A percentile compares a stretch with the other conserved stretches of the same genome.
phyloP scores from a whole-genome alignment of 2,113 vertebrate species.

The Poecile atricapillus region DNA sequence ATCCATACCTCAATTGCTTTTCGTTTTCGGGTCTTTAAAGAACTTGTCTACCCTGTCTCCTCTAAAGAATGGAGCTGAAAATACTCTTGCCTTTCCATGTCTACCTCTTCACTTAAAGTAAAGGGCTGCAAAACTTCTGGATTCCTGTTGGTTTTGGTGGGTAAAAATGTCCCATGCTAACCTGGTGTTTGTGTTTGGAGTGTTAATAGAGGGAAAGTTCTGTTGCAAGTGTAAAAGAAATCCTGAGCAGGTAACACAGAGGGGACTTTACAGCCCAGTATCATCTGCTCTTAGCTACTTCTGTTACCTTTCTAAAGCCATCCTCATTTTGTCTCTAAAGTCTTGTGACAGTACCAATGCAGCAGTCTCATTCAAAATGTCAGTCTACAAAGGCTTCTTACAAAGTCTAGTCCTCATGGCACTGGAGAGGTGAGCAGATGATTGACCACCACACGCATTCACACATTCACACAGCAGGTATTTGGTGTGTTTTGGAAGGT shows the following conservation, averaged over 20 bases:
- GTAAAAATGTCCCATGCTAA: background rate
- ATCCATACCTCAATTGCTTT: background rate
- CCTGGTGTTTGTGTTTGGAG: background rate
- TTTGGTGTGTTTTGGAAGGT: background rate
- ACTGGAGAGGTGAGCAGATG: background rate
- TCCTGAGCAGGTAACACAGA: background rate
- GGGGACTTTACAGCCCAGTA: background rate
- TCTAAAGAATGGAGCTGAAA: background rate
- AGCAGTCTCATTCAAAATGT: background rate
- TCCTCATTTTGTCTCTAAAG: background rate
- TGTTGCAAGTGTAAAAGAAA: background rate
- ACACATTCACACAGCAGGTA: background rate
- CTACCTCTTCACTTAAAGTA: background rate
- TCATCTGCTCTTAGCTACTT: background rate
- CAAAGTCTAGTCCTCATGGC: background rate
- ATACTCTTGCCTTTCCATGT: background rate
- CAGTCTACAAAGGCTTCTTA: background rate
- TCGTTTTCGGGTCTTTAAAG: conserved; percentile 1
- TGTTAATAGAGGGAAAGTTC: background rate
- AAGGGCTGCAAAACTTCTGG: background rate
- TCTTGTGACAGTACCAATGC: background rate
- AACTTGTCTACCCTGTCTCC: conserved; percentile 1
- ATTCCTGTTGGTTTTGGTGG: background rate
- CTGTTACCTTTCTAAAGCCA: background rate
- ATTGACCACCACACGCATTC: background rate